Evolutionary conservation across 2,113 vertebrate species (phyloP).

Genomic region (human): DNA sequence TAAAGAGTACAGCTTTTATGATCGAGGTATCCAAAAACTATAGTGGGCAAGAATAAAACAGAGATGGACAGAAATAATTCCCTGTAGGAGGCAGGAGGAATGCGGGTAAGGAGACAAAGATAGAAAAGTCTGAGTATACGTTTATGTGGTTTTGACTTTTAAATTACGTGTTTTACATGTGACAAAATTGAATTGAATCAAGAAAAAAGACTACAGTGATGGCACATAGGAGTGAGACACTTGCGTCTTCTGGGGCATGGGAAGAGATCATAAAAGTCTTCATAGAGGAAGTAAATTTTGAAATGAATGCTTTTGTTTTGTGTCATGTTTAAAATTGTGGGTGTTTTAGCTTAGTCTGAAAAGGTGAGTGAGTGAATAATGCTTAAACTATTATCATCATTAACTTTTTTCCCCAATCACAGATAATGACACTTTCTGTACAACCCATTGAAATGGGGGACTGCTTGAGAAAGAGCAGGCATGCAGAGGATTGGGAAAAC

Average conservation of each 20-base stretch:
- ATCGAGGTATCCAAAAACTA: background rate
- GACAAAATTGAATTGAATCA: background rate
- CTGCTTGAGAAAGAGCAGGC: background rate
- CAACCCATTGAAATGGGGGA: background rate
- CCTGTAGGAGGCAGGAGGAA: fast-evolving
- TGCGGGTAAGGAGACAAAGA: fast-evolving
- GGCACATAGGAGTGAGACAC: background rate
- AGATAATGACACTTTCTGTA: background rate
- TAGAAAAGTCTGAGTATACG: background rate
- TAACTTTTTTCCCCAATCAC: background rate
- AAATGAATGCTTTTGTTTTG: background rate
- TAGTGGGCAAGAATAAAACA: background rate
- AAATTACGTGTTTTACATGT: background rate
- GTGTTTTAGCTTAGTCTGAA: background rate
- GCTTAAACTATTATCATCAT: background rate
- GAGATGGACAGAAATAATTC: background rate
- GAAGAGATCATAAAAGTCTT: background rate
- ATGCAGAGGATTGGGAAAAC: fast-evolving
- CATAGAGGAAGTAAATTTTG: background rate
- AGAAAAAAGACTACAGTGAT: background rate
- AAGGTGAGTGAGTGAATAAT: background rate
- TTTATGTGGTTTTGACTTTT: background rate
- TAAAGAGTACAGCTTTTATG: background rate
- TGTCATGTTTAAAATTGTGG: background rate
- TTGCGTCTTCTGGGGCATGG: background rate